phyloP scores from a whole-genome alignment of 2,888 invertebrate species.

The Apodemia duryi region DNA sequence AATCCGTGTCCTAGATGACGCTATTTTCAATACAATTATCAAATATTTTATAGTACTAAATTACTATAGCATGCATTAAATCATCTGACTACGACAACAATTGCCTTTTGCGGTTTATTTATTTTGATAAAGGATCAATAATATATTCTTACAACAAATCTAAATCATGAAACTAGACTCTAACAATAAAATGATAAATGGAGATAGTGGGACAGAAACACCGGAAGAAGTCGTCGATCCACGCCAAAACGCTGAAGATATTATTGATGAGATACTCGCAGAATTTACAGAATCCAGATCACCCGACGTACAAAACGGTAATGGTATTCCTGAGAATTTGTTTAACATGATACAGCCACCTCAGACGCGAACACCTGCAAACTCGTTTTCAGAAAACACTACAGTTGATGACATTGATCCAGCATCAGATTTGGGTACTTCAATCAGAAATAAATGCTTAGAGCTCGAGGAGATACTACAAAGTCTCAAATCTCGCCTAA shows the following conservation, averaged over 20 bases:
- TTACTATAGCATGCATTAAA: too few relatives aligned
- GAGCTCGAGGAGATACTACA: slow-evolving; percentile 74
- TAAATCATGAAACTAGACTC: slow-evolving; percentile 71
- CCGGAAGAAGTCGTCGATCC: slow-evolving; percentile 67
- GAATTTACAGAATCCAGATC: slow-evolving; percentile 68
- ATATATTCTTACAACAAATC: slow-evolving; percentile 39
- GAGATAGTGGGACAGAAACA: slow-evolving; percentile 60
- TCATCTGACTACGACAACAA: slow-evolving; percentile 56
- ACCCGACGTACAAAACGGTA: slow-evolving; percentile 55
- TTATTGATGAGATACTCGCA: slow-evolving; percentile 71
- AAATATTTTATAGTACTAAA: too few relatives aligned
- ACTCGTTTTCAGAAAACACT: slow-evolving; percentile 65
- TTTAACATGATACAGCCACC: slow-evolving; percentile 69
- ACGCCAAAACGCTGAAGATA: slow-evolving; percentile 70
- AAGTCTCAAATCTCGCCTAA: slow-evolving; percentile 69
- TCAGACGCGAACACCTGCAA: slow-evolving; percentile 66
- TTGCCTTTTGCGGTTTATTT: slow-evolving; percentile 44
- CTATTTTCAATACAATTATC: too few relatives aligned
- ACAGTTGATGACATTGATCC: slow-evolving; percentile 73
- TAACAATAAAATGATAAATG: slow-evolving; percentile 72
- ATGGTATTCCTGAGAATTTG: slow-evolving; percentile 58
- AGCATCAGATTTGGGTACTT: slow-evolving; percentile 68
- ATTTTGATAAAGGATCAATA: slow-evolving; percentile 53
- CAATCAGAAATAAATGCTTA: slow-evolving; percentile 71
- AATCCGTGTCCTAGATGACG: too few relatives aligned